Evolutionary conservation across 2,888 invertebrate genomes (phyloP), one percentile per base, ranked within the genome.

Genomic region (Muschampia plurimacula): DNA sequence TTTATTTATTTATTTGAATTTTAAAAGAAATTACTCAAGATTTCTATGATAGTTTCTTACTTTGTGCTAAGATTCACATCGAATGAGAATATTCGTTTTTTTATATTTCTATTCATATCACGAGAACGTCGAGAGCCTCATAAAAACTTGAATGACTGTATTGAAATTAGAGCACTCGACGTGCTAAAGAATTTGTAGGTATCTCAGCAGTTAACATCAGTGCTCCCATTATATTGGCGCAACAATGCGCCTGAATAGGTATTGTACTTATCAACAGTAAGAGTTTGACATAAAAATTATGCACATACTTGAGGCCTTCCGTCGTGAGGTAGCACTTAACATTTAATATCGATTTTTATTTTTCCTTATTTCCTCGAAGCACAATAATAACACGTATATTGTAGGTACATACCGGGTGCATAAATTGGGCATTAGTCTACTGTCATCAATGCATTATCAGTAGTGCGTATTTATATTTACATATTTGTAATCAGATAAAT

Each of bases 281-380:
- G 85, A 83, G 81, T 82, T 77, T 39, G 2, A n/a, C 6, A 39
- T 39, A 39, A 39, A 39, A 39, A 6, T 39, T 39, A 39, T 39
- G 4, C 4, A 39, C 39, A 39, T 39, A 39, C 6, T 39, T 39
- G 39, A 39, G 39, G 2, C 4, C 2, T 39, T 39, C 6, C 4
- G 39, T 6, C 39, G 2, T 39, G 2, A 39, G 2, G 6, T 39
- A n/a, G n/a, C n/a, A n/a, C n/a, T n/a, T n/a, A n/a, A n/a, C n/a
- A n/a, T n/a, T n/a, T 39, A 39, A 39, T 39, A 39, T 39, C 39
- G 39, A 39, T 39, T 39, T 39, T 5, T n/a, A n/a, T n/a, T n/a
- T n/a, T n/a, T n/a, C n/a, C n/a, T n/a, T n/a, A n/a, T n/a, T n/a
- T n/a, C n/a, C n/a, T n/a, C n/a, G n/a, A n/a, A n/a, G n/a, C n/a